These are phyloP conservation scores for Neuroterus valhalla DNA, from an alignment of 1,140 invertebrate species.

Conservation along the genomic window DNA sequence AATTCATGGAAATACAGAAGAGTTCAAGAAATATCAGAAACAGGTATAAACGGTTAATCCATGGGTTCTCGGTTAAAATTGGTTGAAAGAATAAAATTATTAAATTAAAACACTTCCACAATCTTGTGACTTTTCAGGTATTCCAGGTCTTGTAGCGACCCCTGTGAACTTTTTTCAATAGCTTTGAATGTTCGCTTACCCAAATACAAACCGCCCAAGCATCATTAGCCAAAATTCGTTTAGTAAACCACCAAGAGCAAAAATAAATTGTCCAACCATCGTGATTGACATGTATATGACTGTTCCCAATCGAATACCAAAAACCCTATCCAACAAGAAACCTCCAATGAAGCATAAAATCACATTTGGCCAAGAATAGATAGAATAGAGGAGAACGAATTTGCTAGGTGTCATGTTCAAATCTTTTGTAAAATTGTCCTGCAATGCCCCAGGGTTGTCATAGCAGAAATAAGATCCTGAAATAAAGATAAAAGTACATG, in stretches of 20 bases:
- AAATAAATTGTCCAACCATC: constrained; percentile 89
- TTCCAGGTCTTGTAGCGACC: no score
- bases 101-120: no score
- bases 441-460: constrained; percentile 95
- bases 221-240: constrained; percentile 94
- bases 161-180: constrained; percentile 20
- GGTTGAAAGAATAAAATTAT: no score
- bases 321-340: constrained; percentile 94
- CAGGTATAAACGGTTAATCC: no score
- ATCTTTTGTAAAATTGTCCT: constrained; percentile 90
- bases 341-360: constrained; percentile 96
- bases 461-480: constrained; percentile 98
- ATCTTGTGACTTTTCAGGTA: no score
- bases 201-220: constrained; percentile 96
- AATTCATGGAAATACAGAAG: no score
- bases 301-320: constrained; percentile 94
- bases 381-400: constrained; percentile 93
- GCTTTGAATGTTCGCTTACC: constrained; percentile 78
- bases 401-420: constrained; percentile 86
- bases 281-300: constrained; percentile 91
- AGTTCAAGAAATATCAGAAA: no score
- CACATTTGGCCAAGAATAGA: constrained; percentile 99
- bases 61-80: no score
- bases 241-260: constrained; percentile 89
- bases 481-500: constrained; percentile 58